Evolutionary conservation across 2,888 invertebrate genomes (phyloP), one percentile per base, ranked within the genome.

Genomic region (Leistus spinibarbis): DNA sequence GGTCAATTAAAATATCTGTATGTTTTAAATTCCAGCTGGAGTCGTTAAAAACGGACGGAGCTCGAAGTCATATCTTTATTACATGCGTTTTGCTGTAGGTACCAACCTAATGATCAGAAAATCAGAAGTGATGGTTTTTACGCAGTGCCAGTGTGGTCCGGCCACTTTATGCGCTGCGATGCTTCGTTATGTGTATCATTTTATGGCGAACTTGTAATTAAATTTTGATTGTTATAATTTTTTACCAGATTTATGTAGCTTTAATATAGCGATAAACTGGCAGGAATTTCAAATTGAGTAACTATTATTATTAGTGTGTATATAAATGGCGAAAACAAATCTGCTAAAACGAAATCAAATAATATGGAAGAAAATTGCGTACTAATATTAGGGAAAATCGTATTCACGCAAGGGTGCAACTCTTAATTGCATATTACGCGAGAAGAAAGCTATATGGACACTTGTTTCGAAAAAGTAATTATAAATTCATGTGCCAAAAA

Each of bases 1-100:
- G 64, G 73, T 74, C 73, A 74, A 74, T 74, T 74, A 74, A 74
- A 74, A 67, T 74, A 60, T 60, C 67, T 74, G 60, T 62, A 60
- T 60, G 60, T 68, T 74, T 74, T 60, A 74, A 74, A 74, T 74
- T 67, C 73, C 73, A 54, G 22, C 7, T 60, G 57, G 19, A 23
- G 67, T 74, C 65, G 65, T 72, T 72, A 72, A 60, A 72, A 53
- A 72, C 66, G 40, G 65, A 53, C 19, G 54, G 65, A 71, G 69
- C 71, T 63, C 22, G 40, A 19, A 72, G 66, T 72, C 72, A 72
- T 72, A 72, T 72, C 72, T 72, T 72, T 72, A 72, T 72, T 72
- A 72, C 72, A 17, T n/a, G 54, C n/a, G n/a, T 9, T 53, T 10
- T 64, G 16, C 64, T 20, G 40, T 24, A n/a, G n/a, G 69, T 69